Evolutionary conservation across 2,888 invertebrate species (phyloP).

Genomic region (Eupeodes luniger): DNA sequence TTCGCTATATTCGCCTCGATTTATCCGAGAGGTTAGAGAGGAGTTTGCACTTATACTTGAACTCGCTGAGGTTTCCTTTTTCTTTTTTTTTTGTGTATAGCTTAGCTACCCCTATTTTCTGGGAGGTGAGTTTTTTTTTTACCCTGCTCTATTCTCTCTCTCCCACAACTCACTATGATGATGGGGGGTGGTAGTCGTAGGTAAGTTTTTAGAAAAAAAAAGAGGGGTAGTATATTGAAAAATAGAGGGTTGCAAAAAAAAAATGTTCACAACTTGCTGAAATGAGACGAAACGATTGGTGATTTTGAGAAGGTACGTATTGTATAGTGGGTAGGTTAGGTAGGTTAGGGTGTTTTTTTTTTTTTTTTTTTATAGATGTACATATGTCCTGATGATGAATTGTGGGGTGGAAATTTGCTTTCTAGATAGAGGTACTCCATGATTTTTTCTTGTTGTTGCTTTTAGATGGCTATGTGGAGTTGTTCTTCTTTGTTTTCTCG

Average conservation of each 20-base stretch:
- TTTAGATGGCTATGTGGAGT: conserved; percentile 1
- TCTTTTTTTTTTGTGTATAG: neutral
- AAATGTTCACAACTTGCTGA: conserved; percentile 62
- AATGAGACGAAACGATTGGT: conserved; percentile 75
- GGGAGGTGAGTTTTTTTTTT: conserved; percentile 50
- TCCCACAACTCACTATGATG: conserved; percentile 26
- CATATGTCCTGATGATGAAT: neutral
- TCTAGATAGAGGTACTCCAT: neutral
- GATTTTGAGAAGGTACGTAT: conserved; percentile 21
- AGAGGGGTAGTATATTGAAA: conserved; percentile 48
- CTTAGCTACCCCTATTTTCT: conserved; percentile 50
- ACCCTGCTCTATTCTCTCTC: conserved; percentile 35
- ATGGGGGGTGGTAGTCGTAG: conserved; percentile 55
- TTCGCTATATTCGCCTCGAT: conserved; percentile 38
- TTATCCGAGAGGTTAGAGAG: conserved; percentile 69
- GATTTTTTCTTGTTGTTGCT: too few species aligned
- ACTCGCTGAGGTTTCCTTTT: conserved; percentile 67
- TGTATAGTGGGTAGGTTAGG: conserved; percentile 19
- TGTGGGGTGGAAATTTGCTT: conserved; percentile 1
- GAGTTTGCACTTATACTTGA: conserved; percentile 75
- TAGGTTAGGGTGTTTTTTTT: conserved; percentile 21
- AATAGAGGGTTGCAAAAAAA: conserved; percentile 56
- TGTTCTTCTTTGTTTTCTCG: conserved; percentile 56
- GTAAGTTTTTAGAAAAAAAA: conserved; percentile 37
- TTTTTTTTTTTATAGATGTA: conserved; percentile 13